Conservation (phyloP, 2,888 invertebrate species). For the Notodonta dromedarius region DNA sequence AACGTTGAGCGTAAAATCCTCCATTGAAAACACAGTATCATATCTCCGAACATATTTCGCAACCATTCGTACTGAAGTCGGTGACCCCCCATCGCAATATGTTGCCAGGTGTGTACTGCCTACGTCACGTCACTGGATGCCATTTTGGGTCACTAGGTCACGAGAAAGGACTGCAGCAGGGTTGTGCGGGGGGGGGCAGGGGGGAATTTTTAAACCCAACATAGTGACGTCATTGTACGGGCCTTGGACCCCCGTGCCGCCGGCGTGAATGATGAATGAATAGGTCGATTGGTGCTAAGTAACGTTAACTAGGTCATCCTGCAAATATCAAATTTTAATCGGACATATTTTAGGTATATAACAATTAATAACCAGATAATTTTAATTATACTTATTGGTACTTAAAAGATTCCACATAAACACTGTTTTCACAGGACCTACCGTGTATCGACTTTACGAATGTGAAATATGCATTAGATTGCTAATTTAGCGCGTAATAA, state of each 20-base stretch:
- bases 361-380: too few relatives aligned
- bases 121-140: conserved; percentile 68
- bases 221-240: conserved; percentile 69
- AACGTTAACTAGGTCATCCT: conserved; percentile 50
- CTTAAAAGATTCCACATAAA: too few relatives aligned
- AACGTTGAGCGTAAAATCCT: conserved; percentile 59
- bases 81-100: conserved; percentile 38
- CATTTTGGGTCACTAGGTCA: conserved; percentile 80
- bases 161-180: conserved; percentile 71
- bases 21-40: conserved; percentile 72
- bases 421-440: too few relatives aligned
- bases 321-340: not conserved
- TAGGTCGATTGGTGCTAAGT: conserved; percentile 61
- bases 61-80: conserved; percentile 15
- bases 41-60: conserved; percentile 52
- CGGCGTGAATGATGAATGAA: conserved; percentile 78
- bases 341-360: too few relatives aligned
- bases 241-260: conserved; percentile 57
- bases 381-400: too few relatives aligned
- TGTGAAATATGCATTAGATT: too few relatives aligned
- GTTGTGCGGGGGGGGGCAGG: conserved; percentile 52
- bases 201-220: conserved; percentile 67
- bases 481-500: too few relatives aligned
- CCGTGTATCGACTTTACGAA: too few relatives aligned
- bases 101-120: conserved; percentile 63